Conservation (phyloP, 2,113 vertebrate genomes). For the Zootoca vivipara region DNA sequence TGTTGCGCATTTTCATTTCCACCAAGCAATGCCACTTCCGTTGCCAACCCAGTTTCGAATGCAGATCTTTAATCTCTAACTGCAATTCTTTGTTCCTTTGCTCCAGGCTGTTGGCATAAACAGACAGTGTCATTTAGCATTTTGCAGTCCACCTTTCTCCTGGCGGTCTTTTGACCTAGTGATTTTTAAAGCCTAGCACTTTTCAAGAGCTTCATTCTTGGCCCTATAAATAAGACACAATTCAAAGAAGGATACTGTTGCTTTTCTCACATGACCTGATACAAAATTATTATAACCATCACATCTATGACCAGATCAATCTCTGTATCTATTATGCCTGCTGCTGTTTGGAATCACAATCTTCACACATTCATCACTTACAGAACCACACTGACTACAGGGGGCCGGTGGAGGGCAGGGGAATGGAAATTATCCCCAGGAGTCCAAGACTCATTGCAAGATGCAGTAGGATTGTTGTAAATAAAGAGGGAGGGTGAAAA, state of each 20-base stretch:
- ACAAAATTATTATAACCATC: not conserved
- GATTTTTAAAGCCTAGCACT: not conserved
- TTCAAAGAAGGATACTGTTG: not conserved
- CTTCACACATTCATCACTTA: not conserved
- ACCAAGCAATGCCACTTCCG: constrained; percentile 64
- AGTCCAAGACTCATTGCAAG: not conserved
- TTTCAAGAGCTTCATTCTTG: not conserved
- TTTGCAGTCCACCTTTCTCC: accelerated
- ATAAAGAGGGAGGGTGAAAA: not conserved
- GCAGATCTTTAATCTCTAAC: constrained; percentile 69
- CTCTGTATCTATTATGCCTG: not conserved
- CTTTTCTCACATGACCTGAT: not conserved
- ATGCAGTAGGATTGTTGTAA: not conserved
- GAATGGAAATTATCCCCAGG: not conserved
- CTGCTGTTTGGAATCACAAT: not conserved
- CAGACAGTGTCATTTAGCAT: not conserved
- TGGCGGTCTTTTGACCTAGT: not conserved
- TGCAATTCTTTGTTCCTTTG: constrained; percentile 77
- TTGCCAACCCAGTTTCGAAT: constrained; percentile 78
- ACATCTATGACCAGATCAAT: not conserved
- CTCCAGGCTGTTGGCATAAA: constrained; percentile 76
- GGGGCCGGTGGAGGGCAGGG: no score
- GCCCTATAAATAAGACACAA: not conserved
- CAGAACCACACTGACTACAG: not conserved
- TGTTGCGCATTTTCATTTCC: constrained; percentile 76